These are phyloP conservation scores for Lophotis ruficrista DNA, from an alignment of 2,113 vertebrate species.

Conservation along the genomic window DNA sequence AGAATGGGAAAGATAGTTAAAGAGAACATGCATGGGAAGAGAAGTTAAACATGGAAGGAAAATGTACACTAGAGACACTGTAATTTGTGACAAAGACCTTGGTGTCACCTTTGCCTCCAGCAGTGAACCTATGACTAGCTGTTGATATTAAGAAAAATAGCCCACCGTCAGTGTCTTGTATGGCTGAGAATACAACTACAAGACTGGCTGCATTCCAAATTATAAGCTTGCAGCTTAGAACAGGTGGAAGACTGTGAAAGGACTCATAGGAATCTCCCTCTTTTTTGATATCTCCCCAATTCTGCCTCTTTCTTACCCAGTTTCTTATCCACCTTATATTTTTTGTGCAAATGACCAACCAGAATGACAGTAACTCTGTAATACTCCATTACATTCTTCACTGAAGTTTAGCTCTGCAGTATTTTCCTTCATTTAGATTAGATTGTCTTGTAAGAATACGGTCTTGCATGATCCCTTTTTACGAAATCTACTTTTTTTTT, in stretches of 20 bases:
- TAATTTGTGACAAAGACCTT: background rate
- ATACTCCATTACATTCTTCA: background rate
- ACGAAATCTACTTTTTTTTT: background rate
- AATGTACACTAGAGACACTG: background rate
- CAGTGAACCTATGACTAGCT: background rate
- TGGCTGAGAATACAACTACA: background rate
- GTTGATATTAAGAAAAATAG: background rate
- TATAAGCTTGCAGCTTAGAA: background rate
- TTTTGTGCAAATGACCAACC: background rate
- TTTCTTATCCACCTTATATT: background rate
- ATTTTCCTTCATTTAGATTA: background rate
- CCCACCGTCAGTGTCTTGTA: background rate
- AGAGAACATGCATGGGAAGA: background rate
- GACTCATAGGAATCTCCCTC: background rate
- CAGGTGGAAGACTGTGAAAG: background rate
- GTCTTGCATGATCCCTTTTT: background rate
- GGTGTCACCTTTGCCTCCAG: background rate
- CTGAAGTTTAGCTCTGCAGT: background rate
- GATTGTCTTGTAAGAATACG: background rate
- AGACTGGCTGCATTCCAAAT: background rate
- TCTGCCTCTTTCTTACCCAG: background rate
- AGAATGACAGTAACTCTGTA: background rate
- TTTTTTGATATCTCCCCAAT: background rate
- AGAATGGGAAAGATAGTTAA: background rate
- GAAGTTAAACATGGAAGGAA: background rate